phyloP scores from a whole-genome alignment of 2,888 invertebrate genomes.

The Xylota sylvarum region DNA sequence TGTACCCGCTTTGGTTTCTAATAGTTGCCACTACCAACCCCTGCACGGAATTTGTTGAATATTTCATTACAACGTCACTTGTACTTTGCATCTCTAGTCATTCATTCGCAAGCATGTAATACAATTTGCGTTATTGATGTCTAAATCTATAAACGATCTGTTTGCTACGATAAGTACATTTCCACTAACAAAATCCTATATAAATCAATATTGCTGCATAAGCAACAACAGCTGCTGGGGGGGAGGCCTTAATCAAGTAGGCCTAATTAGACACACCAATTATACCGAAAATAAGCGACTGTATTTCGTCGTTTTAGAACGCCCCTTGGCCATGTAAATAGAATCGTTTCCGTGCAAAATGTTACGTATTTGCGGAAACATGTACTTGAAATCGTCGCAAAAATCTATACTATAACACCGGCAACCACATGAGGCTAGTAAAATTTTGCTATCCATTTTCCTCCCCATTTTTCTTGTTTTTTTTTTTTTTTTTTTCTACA shows the following conservation, averaged over 20 bases:
- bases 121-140: too few species aligned
- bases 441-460: neutral
- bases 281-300: neutral
- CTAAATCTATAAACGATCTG: neutral
- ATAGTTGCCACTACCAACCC: too few species aligned
- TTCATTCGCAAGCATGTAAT: neutral
- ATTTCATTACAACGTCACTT: neutral
- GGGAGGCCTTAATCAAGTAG: neutral
- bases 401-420: slow-evolving; percentile 23
- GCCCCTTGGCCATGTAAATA: neutral
- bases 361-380: slow-evolving; percentile 29
- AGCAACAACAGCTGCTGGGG: neutral
- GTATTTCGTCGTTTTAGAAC: neutral
- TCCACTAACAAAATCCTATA: neutral
- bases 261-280: slow-evolving; percentile 22
- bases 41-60: too few species aligned
- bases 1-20: too few species aligned
- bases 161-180: neutral
- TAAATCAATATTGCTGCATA: neutral
- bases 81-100: neutral
- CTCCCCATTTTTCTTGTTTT: neutral
- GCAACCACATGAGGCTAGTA: neutral
- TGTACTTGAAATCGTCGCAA: slow-evolving; percentile 1
- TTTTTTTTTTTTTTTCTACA: neutral
- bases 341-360: neutral